Evolutionary conservation across 2,888 invertebrate species (phyloP).

Genomic region (Dicyrtomina minuta): DNA sequence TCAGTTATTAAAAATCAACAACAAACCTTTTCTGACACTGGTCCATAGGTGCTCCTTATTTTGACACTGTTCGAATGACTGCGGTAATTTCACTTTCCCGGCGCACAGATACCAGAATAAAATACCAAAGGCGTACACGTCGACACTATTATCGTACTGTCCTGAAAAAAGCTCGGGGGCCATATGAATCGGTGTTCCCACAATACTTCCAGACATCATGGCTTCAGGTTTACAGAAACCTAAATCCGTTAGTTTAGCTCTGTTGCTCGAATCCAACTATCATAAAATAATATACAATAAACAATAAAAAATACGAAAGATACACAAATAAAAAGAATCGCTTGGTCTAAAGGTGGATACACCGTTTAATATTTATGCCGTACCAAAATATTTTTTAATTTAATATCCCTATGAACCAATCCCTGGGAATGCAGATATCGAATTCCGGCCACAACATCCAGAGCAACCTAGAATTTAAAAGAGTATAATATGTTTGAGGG

Average conservation of each 20-base stretch:
- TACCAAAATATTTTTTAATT: slow-evolving; percentile 83
- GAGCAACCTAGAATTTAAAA: slow-evolving; percentile 69
- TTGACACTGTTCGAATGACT: slow-evolving; percentile 76
- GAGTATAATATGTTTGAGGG: no score
- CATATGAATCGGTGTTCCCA: slow-evolving; percentile 88
- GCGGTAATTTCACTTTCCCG: slow-evolving; percentile 75
- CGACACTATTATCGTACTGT: slow-evolving; percentile 78
- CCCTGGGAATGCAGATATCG: slow-evolving; percentile 85
- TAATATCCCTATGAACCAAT: slow-evolving; percentile 83
- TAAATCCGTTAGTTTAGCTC: slow-evolving; percentile 81
- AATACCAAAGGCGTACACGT: slow-evolving; percentile 87
- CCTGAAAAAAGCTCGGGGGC: slow-evolving; percentile 82
- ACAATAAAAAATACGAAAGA: slow-evolving; percentile 19
- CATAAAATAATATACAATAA: slow-evolving; percentile 35
- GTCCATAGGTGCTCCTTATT: slow-evolving; percentile 85
- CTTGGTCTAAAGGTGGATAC: no score
- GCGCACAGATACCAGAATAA: slow-evolving; percentile 89
- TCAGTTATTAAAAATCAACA: not conserved
- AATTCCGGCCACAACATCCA: slow-evolving; percentile 83
- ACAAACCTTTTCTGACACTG: slow-evolving; percentile 74
- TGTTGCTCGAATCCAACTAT: slow-evolving; percentile 67
- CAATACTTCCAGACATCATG: slow-evolving; percentile 85
- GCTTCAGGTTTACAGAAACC: slow-evolving; percentile 89
- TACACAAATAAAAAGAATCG: no score
- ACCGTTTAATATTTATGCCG: no score